phyloP scores from a whole-genome alignment of 2,113 vertebrate genomes.

The Donacobius atricapilla region DNA sequence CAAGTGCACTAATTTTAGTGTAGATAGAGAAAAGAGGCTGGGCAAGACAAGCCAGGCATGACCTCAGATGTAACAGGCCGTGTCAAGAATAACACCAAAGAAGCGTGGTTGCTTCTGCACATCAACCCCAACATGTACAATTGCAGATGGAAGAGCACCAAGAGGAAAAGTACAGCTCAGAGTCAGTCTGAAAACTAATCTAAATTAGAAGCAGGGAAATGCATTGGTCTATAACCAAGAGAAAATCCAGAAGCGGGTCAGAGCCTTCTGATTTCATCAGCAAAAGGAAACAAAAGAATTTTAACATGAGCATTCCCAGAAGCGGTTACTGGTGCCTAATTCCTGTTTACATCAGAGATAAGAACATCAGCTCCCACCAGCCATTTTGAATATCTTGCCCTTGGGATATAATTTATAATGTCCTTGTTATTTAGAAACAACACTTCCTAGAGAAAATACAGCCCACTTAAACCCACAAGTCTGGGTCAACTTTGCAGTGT shows the following conservation, averaged over 20 bases:
- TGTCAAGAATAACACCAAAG: neutral
- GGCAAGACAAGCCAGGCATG: neutral
- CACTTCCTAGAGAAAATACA: conserved; percentile 30
- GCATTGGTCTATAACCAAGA: neutral
- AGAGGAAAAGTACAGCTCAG: neutral
- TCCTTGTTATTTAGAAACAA: conserved; percentile 48
- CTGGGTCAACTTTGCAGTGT: conserved; percentile 34
- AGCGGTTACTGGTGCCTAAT: conserved; percentile 15
- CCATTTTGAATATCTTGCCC: conserved; percentile 44
- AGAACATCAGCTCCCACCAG: conserved; percentile 13
- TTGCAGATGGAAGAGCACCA: neutral
- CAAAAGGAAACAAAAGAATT: neutral
- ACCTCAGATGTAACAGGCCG: neutral
- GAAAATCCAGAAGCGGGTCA: neutral
- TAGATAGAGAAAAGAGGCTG: conserved; percentile 2
- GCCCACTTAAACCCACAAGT: conserved; percentile 34
- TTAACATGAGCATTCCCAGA: neutral
- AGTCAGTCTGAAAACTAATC: neutral
- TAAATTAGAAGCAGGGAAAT: neutral
- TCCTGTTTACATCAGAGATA: conserved; percentile 39
- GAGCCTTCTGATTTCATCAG: neutral
- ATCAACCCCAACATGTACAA: accelerated
- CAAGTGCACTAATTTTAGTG: conserved; percentile 25
- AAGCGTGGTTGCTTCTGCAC: neutral
- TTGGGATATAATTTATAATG: conserved; percentile 51